Evolutionary conservation across 2,113 vertebrate species (phyloP).

Genomic region (Gobiocypris rarus): DNA sequence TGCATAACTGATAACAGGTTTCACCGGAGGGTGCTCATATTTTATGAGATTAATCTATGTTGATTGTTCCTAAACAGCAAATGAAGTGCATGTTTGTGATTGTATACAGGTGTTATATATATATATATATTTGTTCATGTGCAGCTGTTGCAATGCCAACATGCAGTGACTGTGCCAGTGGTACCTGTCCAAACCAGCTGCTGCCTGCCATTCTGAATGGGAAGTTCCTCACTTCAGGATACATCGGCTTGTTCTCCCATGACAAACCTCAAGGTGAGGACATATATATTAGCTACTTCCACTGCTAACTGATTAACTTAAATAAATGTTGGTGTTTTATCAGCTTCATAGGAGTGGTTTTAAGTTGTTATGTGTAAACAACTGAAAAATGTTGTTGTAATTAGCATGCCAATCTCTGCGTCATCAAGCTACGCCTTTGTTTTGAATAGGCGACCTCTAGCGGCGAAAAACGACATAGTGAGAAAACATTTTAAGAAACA

Average conservation of each 20-base stretch:
- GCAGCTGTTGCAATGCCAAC: conserved; percentile 68
- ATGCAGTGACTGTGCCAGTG: conserved; percentile 72
- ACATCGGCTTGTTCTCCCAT: conserved; percentile 65
- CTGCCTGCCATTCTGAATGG: conserved; percentile 66
- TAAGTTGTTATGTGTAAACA: background rate
- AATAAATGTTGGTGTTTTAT: background rate
- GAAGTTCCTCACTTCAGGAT: conserved; percentile 77
- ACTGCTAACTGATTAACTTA: too few relatives aligned
- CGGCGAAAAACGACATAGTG: too few relatives aligned
- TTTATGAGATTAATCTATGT: background rate
- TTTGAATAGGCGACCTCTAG: too few relatives aligned
- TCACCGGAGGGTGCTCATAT: background rate
- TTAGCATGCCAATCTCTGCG: too few relatives aligned
- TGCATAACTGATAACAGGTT: conserved; percentile 10
- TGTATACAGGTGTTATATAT: background rate
- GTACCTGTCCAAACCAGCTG: conserved; percentile 67
- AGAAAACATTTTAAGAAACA: too few relatives aligned
- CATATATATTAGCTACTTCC: background rate
- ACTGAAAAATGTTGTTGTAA: background rate
- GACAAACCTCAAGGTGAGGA: conserved; percentile 70
- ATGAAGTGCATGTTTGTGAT: background rate
- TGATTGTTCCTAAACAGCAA: background rate
- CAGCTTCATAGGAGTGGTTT: background rate
- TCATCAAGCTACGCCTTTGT: too few relatives aligned
- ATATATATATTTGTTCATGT: conserved; percentile 25